A percentile compares a stretch with the other conserved stretches of the same genome.
These are phyloP conservation scores for Rafetus swinhoei DNA, from an alignment of 2,113 vertebrate genomes.

Conservation along the genomic window DNA sequence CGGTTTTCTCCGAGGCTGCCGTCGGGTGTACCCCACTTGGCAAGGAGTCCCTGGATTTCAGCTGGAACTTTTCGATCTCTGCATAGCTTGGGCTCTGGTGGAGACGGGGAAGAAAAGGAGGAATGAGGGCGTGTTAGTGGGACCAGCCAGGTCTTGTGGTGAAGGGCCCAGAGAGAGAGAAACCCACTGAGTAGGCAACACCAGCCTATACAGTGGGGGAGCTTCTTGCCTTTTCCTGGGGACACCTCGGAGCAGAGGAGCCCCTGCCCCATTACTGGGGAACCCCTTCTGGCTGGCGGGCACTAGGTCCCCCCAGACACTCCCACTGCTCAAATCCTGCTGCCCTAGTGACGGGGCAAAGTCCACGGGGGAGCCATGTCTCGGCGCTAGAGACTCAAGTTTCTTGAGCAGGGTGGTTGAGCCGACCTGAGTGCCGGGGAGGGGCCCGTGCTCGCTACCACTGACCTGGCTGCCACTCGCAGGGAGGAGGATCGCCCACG, in stretches of 20 bases:
- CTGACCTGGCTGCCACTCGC: not conserved
- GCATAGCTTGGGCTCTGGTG: conserved; percentile 80
- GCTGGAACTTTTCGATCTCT: conserved; percentile 77
- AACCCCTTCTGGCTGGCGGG: not conserved
- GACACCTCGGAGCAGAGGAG: not conserved
- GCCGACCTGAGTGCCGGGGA: no score
- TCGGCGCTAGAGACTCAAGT: no score
- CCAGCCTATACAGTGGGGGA: not conserved
- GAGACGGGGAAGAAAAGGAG: conserved; percentile 14
- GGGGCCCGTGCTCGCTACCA: no score
- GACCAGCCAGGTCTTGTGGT: not conserved
- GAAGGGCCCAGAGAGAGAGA: not conserved
- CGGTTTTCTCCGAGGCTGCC: conserved; percentile 76
- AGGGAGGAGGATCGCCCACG: not conserved
- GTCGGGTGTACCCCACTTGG: conserved; percentile 80
- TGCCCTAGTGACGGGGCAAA: not conserved
- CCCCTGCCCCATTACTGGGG: not conserved
- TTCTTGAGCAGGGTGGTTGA: no score
- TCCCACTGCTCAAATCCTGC: not conserved
- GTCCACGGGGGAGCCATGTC: not conserved
- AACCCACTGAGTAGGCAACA: not conserved
- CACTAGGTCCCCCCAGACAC: not conserved
- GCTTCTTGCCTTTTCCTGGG: not conserved
- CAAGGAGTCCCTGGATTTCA: conserved; percentile 81
- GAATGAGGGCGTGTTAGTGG: not conserved